Evolutionary conservation across 1,140 invertebrate genomes (phyloP), one percentile per base, ranked within the genome.

Genomic region (Lasioglossum albipes): DNA sequence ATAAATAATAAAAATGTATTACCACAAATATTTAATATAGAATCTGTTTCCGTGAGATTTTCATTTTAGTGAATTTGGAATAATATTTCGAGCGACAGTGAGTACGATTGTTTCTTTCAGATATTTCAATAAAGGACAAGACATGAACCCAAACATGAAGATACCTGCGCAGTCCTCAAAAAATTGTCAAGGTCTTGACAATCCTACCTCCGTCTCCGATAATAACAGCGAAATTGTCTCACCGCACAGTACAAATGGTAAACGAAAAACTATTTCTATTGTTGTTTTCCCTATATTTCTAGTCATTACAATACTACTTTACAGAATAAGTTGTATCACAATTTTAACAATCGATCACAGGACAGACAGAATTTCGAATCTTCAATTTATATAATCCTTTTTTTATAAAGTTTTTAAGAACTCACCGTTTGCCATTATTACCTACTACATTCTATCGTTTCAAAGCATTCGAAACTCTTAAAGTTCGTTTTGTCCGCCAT

Each of bases 161-260:
- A 16, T 36, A 2, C 20, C 54, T 45, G 45, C 13, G 71, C 20
- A 76, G 6, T 85, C 79, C 0, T 16, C 78, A 22, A 86, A 89
- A 0, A 77, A 89, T 27, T 69, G 82, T 18, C 64, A 70, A 13
- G 89, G 88, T 22, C 61, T 91, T 4, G 89, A 91, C 27, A 93
- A 93, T 79, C 90, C 87, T 31, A 75, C 69, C 16, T 93, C 92
- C 27, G 76, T 89, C 36, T 57, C 88, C 9, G 91, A 93, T 42
- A 72, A 2, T 10, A 52, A 36, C 2, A 57, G 70, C 6, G 49
- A 49, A 45, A 71, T n/a, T 12, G 45, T 20, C 5, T 77, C 49
- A 20, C 20, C 67, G 1, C 75, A 74, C 0, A 57, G 49, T 36
- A n/a, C 49, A 57, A 61, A 27, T 45, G 12, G 69, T 62, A 57